Base-by-base conservation (phyloP, 2,797 vertebrate species). In the Rhabdomys pumilio region DNA sequence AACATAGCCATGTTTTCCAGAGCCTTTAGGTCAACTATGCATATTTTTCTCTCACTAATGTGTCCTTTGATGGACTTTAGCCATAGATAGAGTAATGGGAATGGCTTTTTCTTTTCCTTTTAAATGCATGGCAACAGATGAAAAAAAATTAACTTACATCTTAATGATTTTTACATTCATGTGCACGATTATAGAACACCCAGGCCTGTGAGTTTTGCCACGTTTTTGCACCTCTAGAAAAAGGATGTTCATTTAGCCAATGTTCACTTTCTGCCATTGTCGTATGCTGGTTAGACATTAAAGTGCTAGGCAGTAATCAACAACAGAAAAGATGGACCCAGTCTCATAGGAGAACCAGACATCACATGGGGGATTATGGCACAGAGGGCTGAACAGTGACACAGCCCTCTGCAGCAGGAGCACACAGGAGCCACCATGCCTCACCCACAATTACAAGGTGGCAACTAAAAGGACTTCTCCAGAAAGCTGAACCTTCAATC, bases 91-190 rank as follows among this genome's bases (percentile, higher is more conserved):
- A 41, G 47, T 31, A 67, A 65, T 57, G 6, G 3, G 1, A 67
- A 47, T 47, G 67, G n/a, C 53, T 55, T 38, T 65, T 80, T 63
- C 13, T 19, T 75, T 50, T 47, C 14, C 19, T 11, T 9, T 90
- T 80, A 91, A 89, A 24, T 55, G 6, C 10, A 47, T n/a, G 24
- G 53, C 8, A 72, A 83, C 41, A 93, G 57, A 76, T 65, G 22
- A 15, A 90, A 50, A n/a, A 90, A 69, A 10, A 63, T 14, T 76
- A 83, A 93, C 82, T 61, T 79, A 73, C 59, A 41, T 83, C 85
- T 76, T 94, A 96, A 89, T 47, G 34, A 12, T 65, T 90, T 89
- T 93, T 26, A 73, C 53, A 88, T 44, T 88, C 91, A 50, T 41
- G 72, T 69, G 15, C 24, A 53, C 83, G 47, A 53, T 81, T 53